Base-by-base conservation (phyloP, 2,113 vertebrate species). In the Equus quagga region DNA sequence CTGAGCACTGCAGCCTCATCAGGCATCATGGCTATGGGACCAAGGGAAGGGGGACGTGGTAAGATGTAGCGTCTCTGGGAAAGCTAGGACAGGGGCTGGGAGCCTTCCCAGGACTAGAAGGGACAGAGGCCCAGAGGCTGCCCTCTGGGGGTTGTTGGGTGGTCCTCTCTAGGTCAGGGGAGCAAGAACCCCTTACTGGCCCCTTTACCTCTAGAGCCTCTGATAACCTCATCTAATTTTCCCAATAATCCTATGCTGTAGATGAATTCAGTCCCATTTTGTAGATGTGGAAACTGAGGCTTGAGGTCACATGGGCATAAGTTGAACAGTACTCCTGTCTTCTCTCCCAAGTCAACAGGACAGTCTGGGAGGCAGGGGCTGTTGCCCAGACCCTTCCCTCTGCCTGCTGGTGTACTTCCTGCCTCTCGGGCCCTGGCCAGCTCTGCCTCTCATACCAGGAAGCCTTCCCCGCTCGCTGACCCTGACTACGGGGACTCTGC, bases 11-110 rank as follows among this genome's bases (percentile, higher is more conserved):
- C 96, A 98, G 98, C 5, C 83, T 99, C 54, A 97, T 99, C 65
- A 44, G 72, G 51, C 99, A 99, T 73, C 97, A 99, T 36, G 99
- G 99, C 99, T 99, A 95, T 17, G 12, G 26, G 41, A 73, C 92
- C 10, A 21, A 44, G 11, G 65, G 3, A 18, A 7, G 28, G 46
- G 73, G 31, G 44, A 51, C 4, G 31, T 12, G 19, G 3, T 24
- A 1, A 46, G 33, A 3, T 13, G 31, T 17, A 21, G 64, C 3
- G 8, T 56, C 49, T 54, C 65, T 67, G 24, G 54, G n/a, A 49
- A 56, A 69, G n/a, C 49, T 78, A n/a, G n/a, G 62, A 24, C n/a
- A 58, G 64, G 51, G 18, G n/a, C n/a, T 33, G 49, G 56, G 49
- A 79, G 31, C 72, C 36, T 13, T 10, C 8, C 28, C 44, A 49